Evolutionary conservation across 2,888 invertebrate genomes (phyloP), one percentile per base, ranked within the genome.

Genomic region (Protonemura montana): DNA sequence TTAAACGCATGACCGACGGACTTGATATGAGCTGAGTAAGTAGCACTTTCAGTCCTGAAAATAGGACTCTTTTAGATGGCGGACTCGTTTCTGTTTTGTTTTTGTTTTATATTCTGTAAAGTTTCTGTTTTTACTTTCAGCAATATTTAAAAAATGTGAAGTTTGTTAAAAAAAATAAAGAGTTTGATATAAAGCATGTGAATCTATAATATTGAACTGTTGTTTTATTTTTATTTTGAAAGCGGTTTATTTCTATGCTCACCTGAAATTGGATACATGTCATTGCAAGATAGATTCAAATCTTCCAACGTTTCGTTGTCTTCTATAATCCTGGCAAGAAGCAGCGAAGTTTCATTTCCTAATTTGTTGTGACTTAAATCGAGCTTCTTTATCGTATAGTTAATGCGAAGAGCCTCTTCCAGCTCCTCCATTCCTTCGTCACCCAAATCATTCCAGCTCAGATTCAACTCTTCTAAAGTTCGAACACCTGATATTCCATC

Each of bases 261-360:
- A 91, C 92, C 90, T 90, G 90, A 88, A 89, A 86, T 91, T 89
- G 90, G 89, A 85, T 91, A 91, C 30, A 94, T 91, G 78, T 91
- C 91, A 89, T 94, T 94, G 93, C 93, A 93, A 0, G 93, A 92
- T 82, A 94, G 90, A 90, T 93, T 91, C 21, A 94, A 88, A 42
- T 90, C 89, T 87, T 91, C 90, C n/a, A 94, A 88, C 0, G 89
- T 89, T 30, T 90, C 90, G 87, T 93, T 93, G 86, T 91, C 90
- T 16, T 88, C 87, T 41, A 93, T 7, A 89, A 93, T 90, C 76
- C n/a, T 26, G 13, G 27, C 21, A 21, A 42, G 77, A 0, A n/a
- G 21, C 26, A 30, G 1, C 3, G 3, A 28, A 16, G 86, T 28
- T 29, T 25, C 82, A 28, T 10, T 82, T 5, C 86, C 30, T 16